These are phyloP conservation scores for Polypedilum vanderplanki DNA, from an alignment of 1,140 invertebrate species.

Conservation along the genomic window DNA sequence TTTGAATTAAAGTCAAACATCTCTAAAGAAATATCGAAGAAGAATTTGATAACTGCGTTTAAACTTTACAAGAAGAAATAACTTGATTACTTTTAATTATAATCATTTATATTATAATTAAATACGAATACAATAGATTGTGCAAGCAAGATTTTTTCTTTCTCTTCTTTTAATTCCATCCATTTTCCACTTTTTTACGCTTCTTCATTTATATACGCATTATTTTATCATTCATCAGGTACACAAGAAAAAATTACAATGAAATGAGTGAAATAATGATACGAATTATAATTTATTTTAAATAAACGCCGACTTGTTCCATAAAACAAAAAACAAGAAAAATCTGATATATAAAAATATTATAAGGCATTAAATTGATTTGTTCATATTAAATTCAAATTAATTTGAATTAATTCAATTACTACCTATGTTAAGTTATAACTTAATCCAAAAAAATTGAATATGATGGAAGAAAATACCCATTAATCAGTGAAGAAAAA, in stretches of 20 bases:
- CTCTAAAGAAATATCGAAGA: background rate
- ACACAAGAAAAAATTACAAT: background rate
- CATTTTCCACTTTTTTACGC: background rate
- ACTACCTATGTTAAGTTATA: constrained; percentile 1
- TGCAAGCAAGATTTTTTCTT: background rate
- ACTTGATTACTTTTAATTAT: background rate
- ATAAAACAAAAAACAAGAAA: background rate
- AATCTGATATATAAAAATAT: constrained; percentile 9
- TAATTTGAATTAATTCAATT: constrained; percentile 2
- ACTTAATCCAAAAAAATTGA: background rate
- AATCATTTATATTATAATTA: background rate
- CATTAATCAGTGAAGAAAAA: background rate
- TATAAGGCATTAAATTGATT: background rate
- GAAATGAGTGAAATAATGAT: constrained; percentile 19
- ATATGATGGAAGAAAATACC: too few species aligned
- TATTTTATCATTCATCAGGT: background rate
- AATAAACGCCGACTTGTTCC: background rate
- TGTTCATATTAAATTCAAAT: background rate
- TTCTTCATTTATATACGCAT: background rate
- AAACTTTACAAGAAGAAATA: background rate
- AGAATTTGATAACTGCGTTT: background rate
- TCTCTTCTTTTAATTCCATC: background rate
- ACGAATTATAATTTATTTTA: constrained; percentile 4
- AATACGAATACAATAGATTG: background rate
- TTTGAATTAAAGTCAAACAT: background rate